Evolutionary conservation across 2,888 invertebrate genomes (phyloP).

Genomic region (Isoperla grammatica): DNA sequence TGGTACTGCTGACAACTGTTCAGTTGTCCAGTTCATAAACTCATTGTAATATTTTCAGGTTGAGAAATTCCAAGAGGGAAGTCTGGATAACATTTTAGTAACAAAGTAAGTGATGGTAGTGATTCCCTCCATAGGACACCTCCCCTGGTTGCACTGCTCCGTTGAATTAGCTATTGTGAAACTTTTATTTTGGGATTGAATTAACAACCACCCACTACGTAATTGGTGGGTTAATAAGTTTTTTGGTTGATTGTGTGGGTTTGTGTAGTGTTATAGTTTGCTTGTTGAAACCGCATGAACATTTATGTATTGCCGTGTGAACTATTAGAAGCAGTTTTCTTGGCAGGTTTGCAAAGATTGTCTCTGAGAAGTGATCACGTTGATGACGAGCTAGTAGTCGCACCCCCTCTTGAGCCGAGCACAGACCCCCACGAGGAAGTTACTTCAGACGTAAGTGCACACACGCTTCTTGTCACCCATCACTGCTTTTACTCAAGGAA

Average conservation of each 20-base stretch:
- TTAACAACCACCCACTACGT: not conserved
- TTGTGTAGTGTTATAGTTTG: constrained; percentile 10
- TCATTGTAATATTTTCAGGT: too few species aligned
- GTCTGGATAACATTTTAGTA: too few species aligned
- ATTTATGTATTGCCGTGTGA: constrained; percentile 14
- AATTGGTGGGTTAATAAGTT: not conserved
- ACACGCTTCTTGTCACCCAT: not conserved
- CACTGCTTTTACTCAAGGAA: too few species aligned
- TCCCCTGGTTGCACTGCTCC: too few species aligned
- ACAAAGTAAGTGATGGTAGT: too few species aligned
- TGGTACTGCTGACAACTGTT: too few species aligned
- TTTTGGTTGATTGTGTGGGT: constrained; percentile 2
- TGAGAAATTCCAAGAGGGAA: too few species aligned
- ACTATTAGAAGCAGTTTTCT: constrained; percentile 25
- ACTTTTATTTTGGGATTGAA: not conserved
- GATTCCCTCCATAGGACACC: too few species aligned
- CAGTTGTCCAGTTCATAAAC: too few species aligned
- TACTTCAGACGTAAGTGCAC: constrained; percentile 27
- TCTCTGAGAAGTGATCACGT: constrained; percentile 19
- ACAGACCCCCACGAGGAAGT: constrained; percentile 23
- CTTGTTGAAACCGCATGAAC: constrained; percentile 10
- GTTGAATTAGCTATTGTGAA: not conserved
- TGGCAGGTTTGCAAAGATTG: constrained; percentile 28
- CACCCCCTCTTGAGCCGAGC: constrained; percentile 12
- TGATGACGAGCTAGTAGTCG: constrained; percentile 14